Base-by-base conservation (phyloP, 2,888 invertebrate species). In the Tipula lateralis region DNA sequence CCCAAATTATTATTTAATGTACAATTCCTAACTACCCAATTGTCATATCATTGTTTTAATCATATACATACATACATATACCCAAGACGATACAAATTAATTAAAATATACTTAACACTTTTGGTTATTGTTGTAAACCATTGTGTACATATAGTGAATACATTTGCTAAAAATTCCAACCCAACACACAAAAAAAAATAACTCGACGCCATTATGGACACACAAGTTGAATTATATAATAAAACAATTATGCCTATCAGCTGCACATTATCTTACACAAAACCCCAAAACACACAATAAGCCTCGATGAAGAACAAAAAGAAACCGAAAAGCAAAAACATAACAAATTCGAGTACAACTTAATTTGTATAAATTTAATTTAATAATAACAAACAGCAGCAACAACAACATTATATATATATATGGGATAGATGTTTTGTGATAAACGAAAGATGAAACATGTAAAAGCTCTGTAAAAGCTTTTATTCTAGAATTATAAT, bases 321-420 rank as follows among this genome's bases (percentile, higher is more conserved):
- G 44, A 16, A 50, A 50, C 44, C n/a, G 16, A 50, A 50, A 50
- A 16, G 44, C 44, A n/a, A n/a, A 50, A 50, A 50, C 16, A 50
- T 50, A 50, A 50, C 44, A 50, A 50, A 50, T 50, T 50, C 44
- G 44, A 50, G 44, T 50, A 50, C 44, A 50, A 50, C 44, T 50
- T 50, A 50, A 50, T 50, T 50, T 50, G 44, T 50, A 50, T 50
- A 50, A 50, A 50, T 50, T 50, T 50, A 50, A 50, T 50, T 50
- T 50, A 50, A 50, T 50, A 50, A 50, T 16, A 50, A 50, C 44
- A 50, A 50, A 50, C 4, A 4, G 44, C 44, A 50, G 16, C 44
- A 50, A 50, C 44, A 50, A 50, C 44, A 16, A 50, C 36, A 36
- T 2, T n/a, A n/a, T n/a, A n/a, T n/a, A 50, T 6, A 16, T n/a